These are phyloP conservation scores for Laspeyria flexula DNA, from an alignment of 2,888 invertebrate genomes.

Conservation along the genomic window DNA sequence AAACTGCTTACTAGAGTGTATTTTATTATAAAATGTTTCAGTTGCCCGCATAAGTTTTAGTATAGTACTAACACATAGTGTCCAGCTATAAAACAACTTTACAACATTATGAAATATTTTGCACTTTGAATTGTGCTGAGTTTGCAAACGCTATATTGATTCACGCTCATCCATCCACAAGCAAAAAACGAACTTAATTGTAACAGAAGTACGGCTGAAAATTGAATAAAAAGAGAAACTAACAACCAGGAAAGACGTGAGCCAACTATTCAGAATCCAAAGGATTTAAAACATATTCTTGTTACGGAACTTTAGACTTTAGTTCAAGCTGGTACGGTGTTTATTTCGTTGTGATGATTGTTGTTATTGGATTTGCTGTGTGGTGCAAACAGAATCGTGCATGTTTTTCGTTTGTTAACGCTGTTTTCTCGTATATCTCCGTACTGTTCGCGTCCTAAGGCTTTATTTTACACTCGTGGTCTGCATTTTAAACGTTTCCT, in stretches of 20 bases:
- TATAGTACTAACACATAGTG: conserved; percentile 29
- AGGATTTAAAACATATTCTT: conserved; percentile 27
- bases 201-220: conserved; percentile 5
- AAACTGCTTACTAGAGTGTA: conserved; percentile 19
- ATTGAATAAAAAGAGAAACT: conserved; percentile 12
- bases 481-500: conserved; percentile 47
- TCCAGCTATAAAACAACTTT: conserved; percentile 37
- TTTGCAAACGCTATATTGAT: conserved; percentile 56
- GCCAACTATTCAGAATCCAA: conserved; percentile 29
- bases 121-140: conserved; percentile 45
- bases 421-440: conserved; percentile 42
- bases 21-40: not conserved
- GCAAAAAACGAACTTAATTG: conserved; percentile 21
- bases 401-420: conserved; percentile 48
- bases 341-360: conserved; percentile 16
- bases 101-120: conserved; percentile 55
- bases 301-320: conserved; percentile 39
- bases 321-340: conserved; percentile 11
- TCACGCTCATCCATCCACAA: conserved; percentile 23
- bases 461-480: conserved; percentile 48
- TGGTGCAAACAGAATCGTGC: conserved; percentile 48
- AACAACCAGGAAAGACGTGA: conserved; percentile 43
- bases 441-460: conserved; percentile 44
- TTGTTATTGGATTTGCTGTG: conserved; percentile 50
- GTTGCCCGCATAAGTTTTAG: conserved; percentile 17